phyloP scores from a whole-genome alignment of 1,140 invertebrate genomes.

The Heliconius hewitsoni region DNA sequence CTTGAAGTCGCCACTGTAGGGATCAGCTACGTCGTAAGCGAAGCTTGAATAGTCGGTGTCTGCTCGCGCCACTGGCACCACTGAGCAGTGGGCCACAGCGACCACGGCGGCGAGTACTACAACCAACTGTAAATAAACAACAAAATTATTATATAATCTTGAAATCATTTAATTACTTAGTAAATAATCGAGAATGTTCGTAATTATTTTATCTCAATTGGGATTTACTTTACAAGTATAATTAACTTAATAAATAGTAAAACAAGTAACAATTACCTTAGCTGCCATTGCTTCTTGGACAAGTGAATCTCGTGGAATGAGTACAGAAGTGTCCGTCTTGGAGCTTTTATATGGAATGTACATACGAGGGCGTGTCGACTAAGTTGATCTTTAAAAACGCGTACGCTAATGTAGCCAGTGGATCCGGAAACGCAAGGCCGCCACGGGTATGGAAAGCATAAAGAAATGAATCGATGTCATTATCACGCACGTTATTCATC shows the following conservation, averaged over 20 bases:
- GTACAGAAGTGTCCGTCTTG: slow-evolving; percentile 46
- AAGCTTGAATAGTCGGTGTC: slow-evolving; percentile 61
- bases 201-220: slow-evolving; percentile 1
- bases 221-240: not conserved
- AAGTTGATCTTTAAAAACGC: slow-evolving; percentile 64
- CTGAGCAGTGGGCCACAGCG: slow-evolving; percentile 12
- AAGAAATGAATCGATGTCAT: slow-evolving; percentile 48
- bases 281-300: slow-evolving; percentile 61
- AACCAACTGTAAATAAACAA: slow-evolving; percentile 31
- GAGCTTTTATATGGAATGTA: slow-evolving; percentile 69
- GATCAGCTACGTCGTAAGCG: slow-evolving; percentile 71
- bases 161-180: not conserved
- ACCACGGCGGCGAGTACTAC: slow-evolving; percentile 33
- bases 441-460: slow-evolving; percentile 44
- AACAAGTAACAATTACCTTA: slow-evolving; percentile 44
- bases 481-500: slow-evolving; percentile 20
- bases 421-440: slow-evolving; percentile 73
- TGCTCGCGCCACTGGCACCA: slow-evolving; percentile 44
- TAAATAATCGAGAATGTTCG: not conserved
- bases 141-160: not conserved
- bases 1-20: slow-evolving; percentile 76
- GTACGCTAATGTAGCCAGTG: slow-evolving; percentile 51
- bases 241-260: not conserved
- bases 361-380: slow-evolving; percentile 62
- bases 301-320: slow-evolving; percentile 66